These are phyloP conservation scores for Anoplopoma fimbria DNA, from an alignment of 2,113 vertebrate species.

Conservation along the genomic window DNA sequence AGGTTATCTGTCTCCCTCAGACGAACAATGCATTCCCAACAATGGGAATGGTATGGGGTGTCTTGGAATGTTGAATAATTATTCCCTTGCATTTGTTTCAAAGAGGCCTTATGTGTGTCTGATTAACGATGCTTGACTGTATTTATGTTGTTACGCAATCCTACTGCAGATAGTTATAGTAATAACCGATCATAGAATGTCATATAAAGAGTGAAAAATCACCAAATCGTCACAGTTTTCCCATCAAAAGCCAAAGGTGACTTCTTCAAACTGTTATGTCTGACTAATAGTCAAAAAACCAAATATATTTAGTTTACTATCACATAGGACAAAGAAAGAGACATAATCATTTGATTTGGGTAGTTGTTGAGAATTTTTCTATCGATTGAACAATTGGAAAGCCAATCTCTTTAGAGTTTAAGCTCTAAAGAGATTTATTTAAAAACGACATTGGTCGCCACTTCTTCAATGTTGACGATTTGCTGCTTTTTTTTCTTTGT, in stretches of 20 bases:
- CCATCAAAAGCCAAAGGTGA: background rate
- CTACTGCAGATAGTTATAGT: background rate
- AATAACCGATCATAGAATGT: background rate
- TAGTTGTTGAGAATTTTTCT: background rate
- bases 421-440: background rate
- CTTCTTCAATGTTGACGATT: background rate
- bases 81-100: background rate
- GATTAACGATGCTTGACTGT: background rate
- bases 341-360: too few species aligned
- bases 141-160: background rate
- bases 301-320: background rate
- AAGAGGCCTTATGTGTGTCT: constrained; percentile 1
- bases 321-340: background rate
- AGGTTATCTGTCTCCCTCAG: background rate
- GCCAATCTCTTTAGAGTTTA: too few species aligned
- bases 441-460: background rate
- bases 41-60: background rate
- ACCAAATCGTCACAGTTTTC: too few species aligned
- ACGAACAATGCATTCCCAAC: constrained; percentile 18
- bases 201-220: background rate
- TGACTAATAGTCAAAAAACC: too few species aligned
- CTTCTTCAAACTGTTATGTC: too few species aligned
- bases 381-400: too few species aligned
- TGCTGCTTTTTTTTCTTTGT: background rate
- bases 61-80: background rate